Conservation (phyloP, 1,140 invertebrate genomes). For the Sogatella furcifera region DNA sequence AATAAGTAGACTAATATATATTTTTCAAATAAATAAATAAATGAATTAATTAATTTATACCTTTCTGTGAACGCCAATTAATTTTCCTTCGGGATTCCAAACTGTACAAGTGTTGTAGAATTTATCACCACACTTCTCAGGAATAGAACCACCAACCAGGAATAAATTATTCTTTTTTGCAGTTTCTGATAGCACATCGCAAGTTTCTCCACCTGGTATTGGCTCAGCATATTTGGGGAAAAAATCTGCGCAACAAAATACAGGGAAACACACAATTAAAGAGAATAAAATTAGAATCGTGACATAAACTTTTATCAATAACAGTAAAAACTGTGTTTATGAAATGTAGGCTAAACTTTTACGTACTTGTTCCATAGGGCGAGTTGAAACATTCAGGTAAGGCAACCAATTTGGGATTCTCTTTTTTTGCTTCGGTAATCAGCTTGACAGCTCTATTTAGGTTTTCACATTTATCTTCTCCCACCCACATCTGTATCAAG, state of each 20-base stretch:
- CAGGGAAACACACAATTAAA: too few relatives aligned
- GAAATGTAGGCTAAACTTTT: neutral
- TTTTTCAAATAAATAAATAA: too few relatives aligned
- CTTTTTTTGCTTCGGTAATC: constrained; percentile 56
- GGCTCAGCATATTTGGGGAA: constrained; percentile 79
- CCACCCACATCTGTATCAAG: constrained; percentile 67
- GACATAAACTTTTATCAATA: neutral
- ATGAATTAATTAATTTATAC: too few relatives aligned
- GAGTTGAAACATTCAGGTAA: constrained; percentile 92
- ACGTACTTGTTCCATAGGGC: constrained; percentile 77
- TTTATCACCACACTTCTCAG: constrained; percentile 58
- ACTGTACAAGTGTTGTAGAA: constrained; percentile 88
- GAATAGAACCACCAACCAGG: constrained; percentile 82
- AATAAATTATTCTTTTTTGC: constrained; percentile 71
- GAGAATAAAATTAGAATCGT: too few relatives aligned
- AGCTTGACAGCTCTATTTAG: constrained; percentile 54
- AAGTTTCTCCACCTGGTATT: constrained; percentile 67
- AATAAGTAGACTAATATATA: too few relatives aligned
- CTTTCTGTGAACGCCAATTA: constrained; percentile 65
- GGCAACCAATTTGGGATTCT: constrained; percentile 62
- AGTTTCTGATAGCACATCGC: constrained; percentile 51
- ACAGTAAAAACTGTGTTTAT: neutral
- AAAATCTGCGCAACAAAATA: constrained; percentile 39
- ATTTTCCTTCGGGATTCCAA: constrained; percentile 66
- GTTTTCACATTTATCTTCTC: constrained; percentile 63